Percentiles rank a stretch among this genome's conserved stretches.
Evolutionary conservation across 2,113 vertebrate species (phyloP).

Genomic region (Chaetodon auriga): DNA sequence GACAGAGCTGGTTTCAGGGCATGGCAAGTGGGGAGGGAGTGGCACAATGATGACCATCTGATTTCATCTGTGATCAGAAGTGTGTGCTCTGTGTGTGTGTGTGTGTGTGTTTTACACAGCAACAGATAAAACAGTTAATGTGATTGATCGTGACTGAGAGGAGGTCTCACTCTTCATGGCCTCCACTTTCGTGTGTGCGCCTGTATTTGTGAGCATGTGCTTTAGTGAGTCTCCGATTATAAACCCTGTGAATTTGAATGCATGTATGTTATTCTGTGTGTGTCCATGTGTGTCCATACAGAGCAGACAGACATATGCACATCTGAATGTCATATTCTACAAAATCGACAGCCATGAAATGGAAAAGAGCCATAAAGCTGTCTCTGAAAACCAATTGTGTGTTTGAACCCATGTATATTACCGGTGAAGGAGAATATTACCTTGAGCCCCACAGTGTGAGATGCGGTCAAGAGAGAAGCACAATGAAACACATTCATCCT

Average conservation of each 20-base stretch:
- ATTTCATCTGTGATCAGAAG: constrained; percentile 62
- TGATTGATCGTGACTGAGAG: constrained; percentile 51
- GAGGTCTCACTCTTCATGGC: constrained; percentile 23
- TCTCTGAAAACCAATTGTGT: constrained; percentile 50
- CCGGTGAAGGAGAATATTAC: constrained; percentile 49
- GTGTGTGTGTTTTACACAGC: constrained; percentile 53
- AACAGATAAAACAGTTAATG: constrained; percentile 48
- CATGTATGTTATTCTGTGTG: constrained; percentile 12
- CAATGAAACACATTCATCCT: constrained; percentile 65
- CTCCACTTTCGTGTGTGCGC: neutral
- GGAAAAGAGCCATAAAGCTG: constrained; percentile 35
- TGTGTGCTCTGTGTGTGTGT: constrained; percentile 20
- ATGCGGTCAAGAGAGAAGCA: constrained; percentile 46
- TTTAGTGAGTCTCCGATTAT: neutral
- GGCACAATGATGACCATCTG: constrained; percentile 53
- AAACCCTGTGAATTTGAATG: neutral
- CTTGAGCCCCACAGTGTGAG: constrained; percentile 34
- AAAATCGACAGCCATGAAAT: constrained; percentile 57
- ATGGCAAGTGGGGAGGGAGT: constrained; percentile 25
- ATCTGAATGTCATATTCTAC: constrained; percentile 33
- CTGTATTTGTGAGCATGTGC: neutral
- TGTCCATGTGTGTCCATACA: constrained; percentile 19
- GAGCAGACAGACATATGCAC: constrained; percentile 1
- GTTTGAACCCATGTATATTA: constrained; percentile 12
- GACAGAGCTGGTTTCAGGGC: constrained; percentile 49